Evolutionary conservation across 2,797 vertebrate species (phyloP).

Genomic region (Bradypus variegatus): DNA sequence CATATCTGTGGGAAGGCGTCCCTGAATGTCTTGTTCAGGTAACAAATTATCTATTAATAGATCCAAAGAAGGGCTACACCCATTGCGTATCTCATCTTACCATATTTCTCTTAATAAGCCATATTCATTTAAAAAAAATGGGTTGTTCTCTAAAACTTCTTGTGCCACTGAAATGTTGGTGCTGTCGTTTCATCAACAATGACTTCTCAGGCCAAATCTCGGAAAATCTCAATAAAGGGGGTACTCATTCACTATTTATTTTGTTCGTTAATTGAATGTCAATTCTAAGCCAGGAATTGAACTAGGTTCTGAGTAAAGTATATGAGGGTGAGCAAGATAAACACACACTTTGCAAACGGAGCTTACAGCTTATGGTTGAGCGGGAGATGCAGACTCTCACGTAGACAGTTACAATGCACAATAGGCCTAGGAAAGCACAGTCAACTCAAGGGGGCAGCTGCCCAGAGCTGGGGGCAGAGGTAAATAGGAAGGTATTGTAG

Average conservation of each 20-base stretch:
- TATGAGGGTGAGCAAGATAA: not conserved
- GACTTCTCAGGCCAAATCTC: not conserved
- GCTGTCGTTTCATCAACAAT: not conserved
- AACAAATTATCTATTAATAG: not conserved
- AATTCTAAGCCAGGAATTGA: not conserved
- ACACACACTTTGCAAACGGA: not conserved
- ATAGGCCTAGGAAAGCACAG: no score
- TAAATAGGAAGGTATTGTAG: no score
- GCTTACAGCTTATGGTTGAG: not conserved
- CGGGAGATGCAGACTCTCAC: not conserved
- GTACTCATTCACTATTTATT: not conserved
- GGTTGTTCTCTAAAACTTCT: not conserved
- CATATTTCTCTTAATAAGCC: not conserved
- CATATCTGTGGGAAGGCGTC: not conserved
- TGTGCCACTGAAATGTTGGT: not conserved
- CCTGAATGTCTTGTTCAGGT: not conserved
- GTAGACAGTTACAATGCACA: rapidly evolving
- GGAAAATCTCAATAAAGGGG: not conserved
- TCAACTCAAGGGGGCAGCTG: not conserved
- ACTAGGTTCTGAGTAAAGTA: not conserved
- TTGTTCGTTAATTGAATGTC: not conserved
- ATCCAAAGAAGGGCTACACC: not conserved
- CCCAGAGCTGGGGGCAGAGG: no score
- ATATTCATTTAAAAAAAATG: not conserved
- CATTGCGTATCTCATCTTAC: not conserved